Conservation (phyloP, 2,113 vertebrate genomes). For the Heterocephalus glaber region DNA sequence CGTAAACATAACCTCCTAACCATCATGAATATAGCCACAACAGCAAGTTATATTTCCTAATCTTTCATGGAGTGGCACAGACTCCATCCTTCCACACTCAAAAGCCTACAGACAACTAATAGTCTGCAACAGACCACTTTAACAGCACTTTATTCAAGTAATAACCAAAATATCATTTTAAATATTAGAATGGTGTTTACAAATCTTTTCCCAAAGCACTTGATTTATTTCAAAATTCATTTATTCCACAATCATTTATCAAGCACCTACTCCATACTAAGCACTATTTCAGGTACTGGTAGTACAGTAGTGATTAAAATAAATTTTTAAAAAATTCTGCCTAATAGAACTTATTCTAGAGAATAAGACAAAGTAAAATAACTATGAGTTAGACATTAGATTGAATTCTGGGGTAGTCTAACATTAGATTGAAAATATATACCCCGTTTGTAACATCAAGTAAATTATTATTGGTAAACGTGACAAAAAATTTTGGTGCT, state of each 20-base stretch:
- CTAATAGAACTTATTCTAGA: slow-evolving; percentile 3
- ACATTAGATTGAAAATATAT: slow-evolving; percentile 42
- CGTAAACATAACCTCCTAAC: not conserved
- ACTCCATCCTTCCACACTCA: not conserved
- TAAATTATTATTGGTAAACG: slow-evolving; percentile 35
- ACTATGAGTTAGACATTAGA: not conserved
- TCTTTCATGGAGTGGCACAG: not conserved
- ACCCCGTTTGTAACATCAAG: slow-evolving; percentile 2
- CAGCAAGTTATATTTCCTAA: not conserved
- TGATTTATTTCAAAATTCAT: not conserved
- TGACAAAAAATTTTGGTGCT: not conserved
- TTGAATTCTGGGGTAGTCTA: not conserved
- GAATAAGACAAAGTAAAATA: not conserved
- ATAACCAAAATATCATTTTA: not conserved
- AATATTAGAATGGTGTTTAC: slow-evolving; percentile 34
- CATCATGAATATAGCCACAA: not conserved
- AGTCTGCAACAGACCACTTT: not conserved
- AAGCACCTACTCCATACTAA: not conserved
- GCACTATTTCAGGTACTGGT: not conserved
- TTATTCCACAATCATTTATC: not conserved
- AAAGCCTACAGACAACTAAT: not conserved
- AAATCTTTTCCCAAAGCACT: not conserved
- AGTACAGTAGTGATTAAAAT: not conserved
- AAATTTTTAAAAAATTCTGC: not conserved
- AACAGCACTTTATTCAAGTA: not conserved